A percentile compares a stretch with the other conserved stretches of the same genome.
phyloP scores from a whole-genome alignment of 1,140 invertebrate genomes.

The Phymorhynchus buccinoides region DNA sequence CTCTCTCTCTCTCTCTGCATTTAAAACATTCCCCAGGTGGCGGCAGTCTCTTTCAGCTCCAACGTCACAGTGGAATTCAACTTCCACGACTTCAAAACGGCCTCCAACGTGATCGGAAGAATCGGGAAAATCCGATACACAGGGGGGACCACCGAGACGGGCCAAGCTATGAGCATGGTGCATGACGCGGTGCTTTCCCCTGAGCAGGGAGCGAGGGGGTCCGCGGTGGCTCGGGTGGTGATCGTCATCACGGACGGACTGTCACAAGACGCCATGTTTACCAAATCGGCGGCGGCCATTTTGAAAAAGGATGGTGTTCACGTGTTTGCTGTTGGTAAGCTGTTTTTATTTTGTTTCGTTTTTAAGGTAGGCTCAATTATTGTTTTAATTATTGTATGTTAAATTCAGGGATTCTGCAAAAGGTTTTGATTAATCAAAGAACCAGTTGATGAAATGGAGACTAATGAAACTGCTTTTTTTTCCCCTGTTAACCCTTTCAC shows the following conservation, averaged over 20 bases:
- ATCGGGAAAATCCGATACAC: slow-evolving; percentile 33
- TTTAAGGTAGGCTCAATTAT: no score
- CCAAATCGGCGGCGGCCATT: not conserved
- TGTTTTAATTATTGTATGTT: no score
- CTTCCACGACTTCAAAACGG: slow-evolving; percentile 17
- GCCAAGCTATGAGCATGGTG: slow-evolving; percentile 49
- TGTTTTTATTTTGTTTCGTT: not conserved
- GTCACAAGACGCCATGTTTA: slow-evolving; percentile 23
- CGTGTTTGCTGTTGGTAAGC: slow-evolving; percentile 28
- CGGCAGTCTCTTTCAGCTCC: slow-evolving; percentile 44
- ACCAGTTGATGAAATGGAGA: no score
- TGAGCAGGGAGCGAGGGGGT: slow-evolving; percentile 46
- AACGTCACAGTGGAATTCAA: slow-evolving; percentile 29
- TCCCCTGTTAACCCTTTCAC: no score
- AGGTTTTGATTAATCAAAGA: no score
- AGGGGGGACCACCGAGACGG: slow-evolving; percentile 51
- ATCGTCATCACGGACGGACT: slow-evolving; percentile 61
- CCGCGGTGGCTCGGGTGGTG: slow-evolving; percentile 48
- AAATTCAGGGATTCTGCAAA: no score
- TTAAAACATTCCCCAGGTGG: slow-evolving; percentile 28
- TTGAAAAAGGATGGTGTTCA: slow-evolving; percentile 8
- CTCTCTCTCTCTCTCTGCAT: no score
- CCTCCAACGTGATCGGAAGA: slow-evolving; percentile 8
- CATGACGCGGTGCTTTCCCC: slow-evolving; percentile 43
- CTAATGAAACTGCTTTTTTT: no score